phyloP scores from a whole-genome alignment of 2,797 vertebrate species.

The Peromyscus attwateri region DNA sequence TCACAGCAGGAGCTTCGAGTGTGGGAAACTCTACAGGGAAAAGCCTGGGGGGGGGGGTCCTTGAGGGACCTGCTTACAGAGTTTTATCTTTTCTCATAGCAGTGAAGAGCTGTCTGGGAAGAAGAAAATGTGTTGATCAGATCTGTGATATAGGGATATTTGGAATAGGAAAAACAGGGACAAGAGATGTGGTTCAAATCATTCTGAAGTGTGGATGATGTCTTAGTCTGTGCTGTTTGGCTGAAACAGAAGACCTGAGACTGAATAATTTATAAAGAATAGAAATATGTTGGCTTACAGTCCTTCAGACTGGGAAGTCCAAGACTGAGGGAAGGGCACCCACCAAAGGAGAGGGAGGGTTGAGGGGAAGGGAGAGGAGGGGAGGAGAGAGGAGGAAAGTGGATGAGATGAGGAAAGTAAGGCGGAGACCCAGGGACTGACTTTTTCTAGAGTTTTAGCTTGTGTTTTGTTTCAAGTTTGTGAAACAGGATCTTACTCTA shows the following conservation, averaged over 20 bases:
- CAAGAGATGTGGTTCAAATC: neutral
- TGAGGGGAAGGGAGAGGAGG: neutral
- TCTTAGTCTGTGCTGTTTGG: neutral
- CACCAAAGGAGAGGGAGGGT: neutral
- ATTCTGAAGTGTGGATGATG: neutral
- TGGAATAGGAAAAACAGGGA: neutral
- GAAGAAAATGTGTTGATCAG: neutral
- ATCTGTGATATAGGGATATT: neutral
- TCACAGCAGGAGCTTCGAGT: neutral
- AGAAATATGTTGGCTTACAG: neutral
- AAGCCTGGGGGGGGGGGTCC: rapidly evolving
- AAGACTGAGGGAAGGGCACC: neutral
- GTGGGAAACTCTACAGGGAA: no score
- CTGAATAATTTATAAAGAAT: neutral
- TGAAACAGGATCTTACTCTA: neutral
- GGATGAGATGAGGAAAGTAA: neutral
- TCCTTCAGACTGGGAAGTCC: neutral
- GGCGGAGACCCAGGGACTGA: neutral
- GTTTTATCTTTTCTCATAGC: neutral
- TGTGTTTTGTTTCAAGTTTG: neutral
- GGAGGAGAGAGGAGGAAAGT: no score
- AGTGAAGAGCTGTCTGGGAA: neutral
- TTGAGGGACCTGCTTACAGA: neutral
- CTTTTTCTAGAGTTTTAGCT: neutral
- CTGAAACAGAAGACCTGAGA: neutral